Percentiles rank a stretch among this genome's conserved stretches.
Evolutionary conservation across 2,888 invertebrate genomes (phyloP).

Genomic region (Lepidonotus clava): DNA sequence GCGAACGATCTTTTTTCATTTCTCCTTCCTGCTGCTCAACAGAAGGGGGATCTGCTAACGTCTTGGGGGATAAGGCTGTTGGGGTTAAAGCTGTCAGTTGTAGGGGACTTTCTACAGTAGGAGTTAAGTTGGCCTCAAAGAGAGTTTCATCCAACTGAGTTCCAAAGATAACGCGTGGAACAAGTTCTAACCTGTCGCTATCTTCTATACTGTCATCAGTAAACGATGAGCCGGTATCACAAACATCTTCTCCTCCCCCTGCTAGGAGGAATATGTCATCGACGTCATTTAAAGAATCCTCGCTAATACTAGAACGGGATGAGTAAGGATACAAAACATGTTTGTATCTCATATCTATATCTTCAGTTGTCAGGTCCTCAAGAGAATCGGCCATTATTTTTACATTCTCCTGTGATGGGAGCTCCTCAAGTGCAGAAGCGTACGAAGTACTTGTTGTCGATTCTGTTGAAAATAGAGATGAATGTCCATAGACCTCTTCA

Average conservation of each 20-base stretch:
- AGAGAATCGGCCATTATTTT: neutral
- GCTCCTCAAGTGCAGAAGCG: conserved; percentile 27
- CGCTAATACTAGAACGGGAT: conserved; percentile 6
- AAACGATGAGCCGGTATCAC: neutral
- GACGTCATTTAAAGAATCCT: conserved; percentile 29
- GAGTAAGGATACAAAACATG: neutral
- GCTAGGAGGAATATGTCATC: neutral
- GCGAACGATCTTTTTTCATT: too few species aligned
- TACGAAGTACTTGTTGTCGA: neutral
- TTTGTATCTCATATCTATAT: neutral
- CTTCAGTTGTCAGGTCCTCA: neutral
- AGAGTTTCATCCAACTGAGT: neutral
- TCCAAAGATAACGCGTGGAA: conserved; percentile 29
- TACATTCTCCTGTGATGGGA: neutral
- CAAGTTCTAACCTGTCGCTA: too few species aligned
- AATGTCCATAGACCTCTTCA: conserved; percentile 6
- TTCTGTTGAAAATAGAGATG: neutral
- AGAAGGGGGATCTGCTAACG: too few species aligned
- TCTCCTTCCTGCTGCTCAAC: too few species aligned
- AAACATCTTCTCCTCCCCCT: neutral
- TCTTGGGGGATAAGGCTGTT: too few species aligned
- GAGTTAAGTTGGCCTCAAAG: neutral
- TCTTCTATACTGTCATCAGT: conserved; percentile 34
- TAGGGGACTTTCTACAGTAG: neutral
- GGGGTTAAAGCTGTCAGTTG: neutral